Evolutionary conservation across 1,140 invertebrate genomes (phyloP).

Genomic region (Eriosoma lanigerum): DNA sequence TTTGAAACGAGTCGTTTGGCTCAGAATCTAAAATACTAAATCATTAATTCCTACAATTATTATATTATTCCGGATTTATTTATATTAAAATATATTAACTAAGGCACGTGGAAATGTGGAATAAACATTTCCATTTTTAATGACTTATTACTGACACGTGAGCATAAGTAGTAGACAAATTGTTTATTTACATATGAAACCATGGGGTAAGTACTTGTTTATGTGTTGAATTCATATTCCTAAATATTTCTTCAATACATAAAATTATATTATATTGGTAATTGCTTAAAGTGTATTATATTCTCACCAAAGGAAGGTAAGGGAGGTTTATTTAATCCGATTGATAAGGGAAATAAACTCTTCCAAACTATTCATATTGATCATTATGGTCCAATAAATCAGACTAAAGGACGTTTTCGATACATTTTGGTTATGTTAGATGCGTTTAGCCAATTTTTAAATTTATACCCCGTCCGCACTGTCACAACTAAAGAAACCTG

Average conservation of each 20-base stretch:
- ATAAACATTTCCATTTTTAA: not conserved
- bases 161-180: not conserved
- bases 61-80: constrained; percentile 11
- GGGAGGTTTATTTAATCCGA: not conserved
- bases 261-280: not conserved
- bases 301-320: no score
- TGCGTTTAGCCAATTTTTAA: constrained; percentile 55
- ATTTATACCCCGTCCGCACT: constrained; percentile 51
- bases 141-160: not conserved
- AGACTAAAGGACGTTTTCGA: no score
- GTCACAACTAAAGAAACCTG: constrained; percentile 51
- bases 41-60: not conserved
- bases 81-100: not conserved
- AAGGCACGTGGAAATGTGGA: not conserved
- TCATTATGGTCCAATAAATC: not conserved
- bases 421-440: constrained; percentile 54
- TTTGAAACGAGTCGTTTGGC: no score
- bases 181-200: constrained; percentile 70
- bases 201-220: constrained; percentile 77
- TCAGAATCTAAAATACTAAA: not conserved
- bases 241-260: constrained; percentile 78
- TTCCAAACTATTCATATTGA: constrained; percentile 14
- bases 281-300: not conserved
- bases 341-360: not conserved
- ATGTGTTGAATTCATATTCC: constrained; percentile 75